Conservation (phyloP, 2,113 vertebrate genomes). For the Cygnus buccinator region DNA sequence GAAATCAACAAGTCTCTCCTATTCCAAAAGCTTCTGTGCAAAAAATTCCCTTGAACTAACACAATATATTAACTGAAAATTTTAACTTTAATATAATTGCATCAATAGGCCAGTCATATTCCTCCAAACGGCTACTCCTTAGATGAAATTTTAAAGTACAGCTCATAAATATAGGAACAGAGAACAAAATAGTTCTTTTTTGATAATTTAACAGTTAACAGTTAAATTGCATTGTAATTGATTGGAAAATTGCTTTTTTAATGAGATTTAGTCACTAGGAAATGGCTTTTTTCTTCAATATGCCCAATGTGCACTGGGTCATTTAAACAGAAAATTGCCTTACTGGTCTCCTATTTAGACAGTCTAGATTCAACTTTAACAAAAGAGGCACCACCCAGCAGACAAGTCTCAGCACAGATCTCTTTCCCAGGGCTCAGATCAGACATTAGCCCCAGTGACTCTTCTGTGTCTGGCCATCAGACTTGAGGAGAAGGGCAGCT, state of each 20-base stretch:
- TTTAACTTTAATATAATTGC: slow-evolving; percentile 28
- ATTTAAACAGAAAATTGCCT: slow-evolving; percentile 70
- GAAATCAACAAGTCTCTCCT: slow-evolving; percentile 51
- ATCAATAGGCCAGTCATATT: slow-evolving; percentile 1
- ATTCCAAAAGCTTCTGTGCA: not conserved
- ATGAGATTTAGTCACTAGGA: slow-evolving; percentile 80
- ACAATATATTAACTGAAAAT: slow-evolving; percentile 31
- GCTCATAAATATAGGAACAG: slow-evolving; percentile 58
- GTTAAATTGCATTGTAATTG: slow-evolving; percentile 81
- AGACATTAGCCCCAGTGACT: not conserved
- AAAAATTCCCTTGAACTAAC: slow-evolving; percentile 7
- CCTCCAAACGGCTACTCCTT: not conserved
- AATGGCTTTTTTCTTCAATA: slow-evolving; percentile 68
- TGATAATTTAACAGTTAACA: slow-evolving; percentile 81
- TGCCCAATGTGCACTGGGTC: slow-evolving; percentile 55
- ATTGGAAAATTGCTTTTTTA: slow-evolving; percentile 82
- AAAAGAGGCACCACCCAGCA: not conserved
- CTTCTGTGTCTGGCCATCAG: not conserved
- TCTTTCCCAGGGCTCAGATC: not conserved
- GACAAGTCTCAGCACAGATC: not conserved
- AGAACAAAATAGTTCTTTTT: slow-evolving; percentile 62
- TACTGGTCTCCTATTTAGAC: not conserved
- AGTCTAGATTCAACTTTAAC: not conserved
- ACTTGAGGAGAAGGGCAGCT: not conserved
- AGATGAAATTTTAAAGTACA: slow-evolving; percentile 6